Base-by-base conservation (phyloP, 1,140 invertebrate genomes). In the Diabrotica undecimpunctata region DNA sequence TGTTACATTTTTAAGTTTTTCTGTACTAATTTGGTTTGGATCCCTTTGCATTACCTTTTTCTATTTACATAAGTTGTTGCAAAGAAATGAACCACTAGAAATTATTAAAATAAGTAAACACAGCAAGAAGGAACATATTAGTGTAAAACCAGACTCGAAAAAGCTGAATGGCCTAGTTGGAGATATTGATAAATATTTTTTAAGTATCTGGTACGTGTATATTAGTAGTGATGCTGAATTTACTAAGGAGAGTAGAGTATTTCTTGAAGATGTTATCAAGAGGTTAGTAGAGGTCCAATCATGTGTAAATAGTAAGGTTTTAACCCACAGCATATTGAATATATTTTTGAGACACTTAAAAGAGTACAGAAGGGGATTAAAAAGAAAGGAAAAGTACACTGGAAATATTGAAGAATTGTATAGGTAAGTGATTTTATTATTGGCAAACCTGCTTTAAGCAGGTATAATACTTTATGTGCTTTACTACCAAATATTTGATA, bases 291-390 rank as follows among this genome's bases (percentile, higher is more conserved):
- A 78, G 61, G 70, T 75, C 10, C 46, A 69, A 35, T 53, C 70
- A 4, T 60, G 66, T 53, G 55, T 77, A 25, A 71, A 77, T 65
- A 69, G 67, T 55, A 69, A 70, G 35, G 70, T 66, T 41, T 36
- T 79, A 7, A 5, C 75, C 51, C 70, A 77, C 66, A 81, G 83
- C 14, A 70, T 80, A 25, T 75, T 81, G 36, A 79, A 80, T 39
- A 78, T 85, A 25, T 69, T 83, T 25, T 74, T 82, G 7, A 81
- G 77, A 39, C 84, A 85, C 70, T 75, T 83, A 25, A 85, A 84
- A 63, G 83, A 85, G 63, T 85, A 83, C 66, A 79, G 78, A 57
- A 81, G 81, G 74, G 81, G 82, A 54, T 58, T 81, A 12, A 84
- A 83, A 73, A 73, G 80, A 36, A 81, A 81, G 56, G 81, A 82